Evolutionary conservation across 2,113 vertebrate genomes (phyloP).

Genomic region (Poicephalus gulielmi): DNA sequence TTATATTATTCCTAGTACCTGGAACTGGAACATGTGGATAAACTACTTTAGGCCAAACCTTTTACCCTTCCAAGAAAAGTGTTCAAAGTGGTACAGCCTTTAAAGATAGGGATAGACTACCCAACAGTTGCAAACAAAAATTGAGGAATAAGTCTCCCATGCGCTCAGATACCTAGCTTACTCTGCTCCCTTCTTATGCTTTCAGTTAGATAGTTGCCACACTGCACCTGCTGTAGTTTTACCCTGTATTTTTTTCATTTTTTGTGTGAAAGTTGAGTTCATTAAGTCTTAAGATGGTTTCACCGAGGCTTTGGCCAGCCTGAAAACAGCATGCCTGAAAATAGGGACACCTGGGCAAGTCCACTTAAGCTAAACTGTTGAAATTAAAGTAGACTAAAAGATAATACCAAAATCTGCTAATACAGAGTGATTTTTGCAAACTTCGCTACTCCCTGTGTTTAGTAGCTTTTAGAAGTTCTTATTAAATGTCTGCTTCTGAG

Average conservation of each 20-base stretch:
- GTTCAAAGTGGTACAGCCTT: not conserved
- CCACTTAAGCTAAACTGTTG: not conserved
- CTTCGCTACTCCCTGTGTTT: not conserved
- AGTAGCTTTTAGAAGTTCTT: not conserved
- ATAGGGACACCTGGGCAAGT: not conserved
- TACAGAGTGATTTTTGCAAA: not conserved
- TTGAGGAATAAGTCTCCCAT: not conserved
- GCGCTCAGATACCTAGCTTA: not conserved
- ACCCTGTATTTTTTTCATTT: not conserved
- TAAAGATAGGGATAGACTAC: not conserved
- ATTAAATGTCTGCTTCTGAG: not conserved
- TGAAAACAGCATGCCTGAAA: not conserved
- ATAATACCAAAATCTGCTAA: not conserved
- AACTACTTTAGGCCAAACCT: not conserved
- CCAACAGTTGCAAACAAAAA: not conserved
- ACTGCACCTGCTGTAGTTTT: not conserved
- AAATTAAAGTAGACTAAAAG: not conserved
- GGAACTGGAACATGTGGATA: not conserved
- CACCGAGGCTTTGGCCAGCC: not conserved
- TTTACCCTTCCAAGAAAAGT: not conserved
- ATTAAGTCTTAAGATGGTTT: not conserved
- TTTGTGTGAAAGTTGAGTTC: not conserved
- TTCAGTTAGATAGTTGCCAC: not conserved
- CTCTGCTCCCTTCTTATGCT: not conserved
- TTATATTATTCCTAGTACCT: not conserved